Evolutionary conservation across 2,888 invertebrate genomes (phyloP).

Genomic region (Drosophila crucigera): DNA sequence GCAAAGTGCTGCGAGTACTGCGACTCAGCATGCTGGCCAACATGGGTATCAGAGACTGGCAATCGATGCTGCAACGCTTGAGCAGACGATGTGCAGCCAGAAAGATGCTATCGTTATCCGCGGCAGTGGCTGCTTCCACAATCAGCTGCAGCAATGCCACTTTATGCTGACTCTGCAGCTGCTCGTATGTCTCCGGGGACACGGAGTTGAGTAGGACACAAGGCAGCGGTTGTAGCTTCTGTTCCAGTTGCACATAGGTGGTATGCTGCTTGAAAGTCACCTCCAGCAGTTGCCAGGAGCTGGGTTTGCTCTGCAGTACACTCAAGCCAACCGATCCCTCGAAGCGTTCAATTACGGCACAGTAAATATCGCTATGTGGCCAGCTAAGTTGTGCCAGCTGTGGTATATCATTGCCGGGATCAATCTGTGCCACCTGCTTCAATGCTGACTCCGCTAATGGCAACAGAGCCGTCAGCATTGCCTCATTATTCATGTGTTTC

Average conservation of each 20-base stretch:
- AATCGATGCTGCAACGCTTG: constrained; percentile 89
- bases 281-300: constrained; percentile 88
- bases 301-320: constrained; percentile 68
- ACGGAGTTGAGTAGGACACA: constrained; percentile 78
- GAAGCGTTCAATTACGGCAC: constrained; percentile 87
- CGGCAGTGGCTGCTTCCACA: constrained; percentile 87
- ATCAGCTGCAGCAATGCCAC: constrained; percentile 86
- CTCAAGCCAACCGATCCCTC: constrained; percentile 83
- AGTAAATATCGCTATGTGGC: constrained; percentile 87
- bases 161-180: constrained; percentile 86
- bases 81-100: constrained; percentile 88
- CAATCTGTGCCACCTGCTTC: constrained; percentile 25
- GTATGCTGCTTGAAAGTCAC: constrained; percentile 87
- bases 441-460: constrained; percentile 67
- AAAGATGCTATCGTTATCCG: constrained; percentile 88
- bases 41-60: constrained; percentile 87
- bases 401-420: constrained; percentile 6
- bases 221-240: constrained; percentile 78
- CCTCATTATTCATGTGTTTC: constrained; percentile 76
- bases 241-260: constrained; percentile 64
- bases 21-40: constrained; percentile 87
- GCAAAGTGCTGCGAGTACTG: constrained; percentile 11
- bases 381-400: constrained; percentile 84
- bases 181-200: constrained; percentile 82
- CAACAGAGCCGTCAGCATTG: constrained; percentile 63